Conservation (phyloP, 2,113 vertebrate genomes). For the Hiodon tergisus region DNA sequence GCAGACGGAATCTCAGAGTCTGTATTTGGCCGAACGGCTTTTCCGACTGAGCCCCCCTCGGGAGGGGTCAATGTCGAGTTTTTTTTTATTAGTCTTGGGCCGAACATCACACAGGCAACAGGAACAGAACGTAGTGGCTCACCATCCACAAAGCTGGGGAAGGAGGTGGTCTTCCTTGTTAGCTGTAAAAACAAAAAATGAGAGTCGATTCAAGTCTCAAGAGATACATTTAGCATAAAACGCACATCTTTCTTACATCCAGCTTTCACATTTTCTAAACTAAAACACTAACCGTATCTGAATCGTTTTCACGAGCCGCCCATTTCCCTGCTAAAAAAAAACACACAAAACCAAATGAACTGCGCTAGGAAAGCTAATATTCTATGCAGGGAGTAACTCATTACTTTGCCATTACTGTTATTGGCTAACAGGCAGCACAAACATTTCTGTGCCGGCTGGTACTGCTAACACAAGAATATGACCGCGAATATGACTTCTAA, state of each 20-base stretch:
- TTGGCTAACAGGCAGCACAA: too few relatives aligned
- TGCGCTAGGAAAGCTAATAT: neutral
- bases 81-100: slow-evolving; percentile 9
- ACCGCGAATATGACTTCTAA: too few relatives aligned
- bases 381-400: too few relatives aligned
- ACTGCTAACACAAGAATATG: too few relatives aligned
- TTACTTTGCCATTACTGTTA: too few relatives aligned
- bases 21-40: too few relatives aligned
- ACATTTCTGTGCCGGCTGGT: too few relatives aligned
- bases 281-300: neutral
- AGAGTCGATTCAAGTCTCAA: slow-evolving; percentile 8
- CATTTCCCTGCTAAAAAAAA: neutral
- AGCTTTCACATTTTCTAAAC: neutral
- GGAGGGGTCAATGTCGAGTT: neutral
- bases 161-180: slow-evolving; percentile 88
- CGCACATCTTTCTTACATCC: neutral
- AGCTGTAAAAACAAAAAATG: slow-evolving; percentile 60
- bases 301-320: neutral
- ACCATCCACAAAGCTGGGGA: slow-evolving; percentile 98
- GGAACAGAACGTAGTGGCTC: slow-evolving; percentile 51
- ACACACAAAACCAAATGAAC: neutral
- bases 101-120: slow-evolving; percentile 16
- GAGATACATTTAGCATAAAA: neutral
- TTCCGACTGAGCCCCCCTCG: too few relatives aligned
- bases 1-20: too few relatives aligned